These are phyloP conservation scores for Apus apus DNA, from an alignment of 2,113 vertebrate genomes.

Conservation along the genomic window DNA sequence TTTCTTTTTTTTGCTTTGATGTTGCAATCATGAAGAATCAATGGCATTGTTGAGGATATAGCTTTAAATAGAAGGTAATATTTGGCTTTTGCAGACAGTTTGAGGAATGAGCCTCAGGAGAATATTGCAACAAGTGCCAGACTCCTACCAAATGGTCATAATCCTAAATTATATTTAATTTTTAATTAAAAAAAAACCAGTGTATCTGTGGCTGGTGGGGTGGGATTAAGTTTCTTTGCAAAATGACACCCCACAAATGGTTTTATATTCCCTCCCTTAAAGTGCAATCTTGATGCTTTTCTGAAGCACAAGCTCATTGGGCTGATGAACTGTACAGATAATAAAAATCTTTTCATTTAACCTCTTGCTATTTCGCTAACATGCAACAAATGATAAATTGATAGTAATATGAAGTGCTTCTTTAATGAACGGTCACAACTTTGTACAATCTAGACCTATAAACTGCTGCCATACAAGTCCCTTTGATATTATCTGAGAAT, in stretches of 20 bases:
- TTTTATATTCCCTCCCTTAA: not conserved
- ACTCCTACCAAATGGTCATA: not conserved
- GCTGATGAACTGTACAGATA: not conserved
- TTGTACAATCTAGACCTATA: not conserved
- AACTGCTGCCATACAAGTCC: not conserved
- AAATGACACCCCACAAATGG: not conserved
- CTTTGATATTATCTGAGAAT: conserved; percentile 4
- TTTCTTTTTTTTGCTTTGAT: not conserved
- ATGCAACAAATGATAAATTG: not conserved
- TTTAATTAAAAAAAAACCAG: not conserved
- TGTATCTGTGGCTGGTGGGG: not conserved
- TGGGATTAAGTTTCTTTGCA: not conserved
- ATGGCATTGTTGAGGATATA: not conserved
- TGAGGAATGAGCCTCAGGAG: not conserved
- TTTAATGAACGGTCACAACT: not conserved
- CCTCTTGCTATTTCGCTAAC: not conserved
- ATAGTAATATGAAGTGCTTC: not conserved
- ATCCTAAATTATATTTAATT: not conserved
- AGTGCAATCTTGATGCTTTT: not conserved
- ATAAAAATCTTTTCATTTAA: not conserved
- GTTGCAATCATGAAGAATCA: not conserved
- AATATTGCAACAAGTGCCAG: not conserved
- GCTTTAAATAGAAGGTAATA: not conserved
- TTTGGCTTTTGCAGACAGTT: not conserved
- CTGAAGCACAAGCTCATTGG: not conserved